phyloP scores from a whole-genome alignment of 1,140 invertebrate genomes.

The Tribolium madens region DNA sequence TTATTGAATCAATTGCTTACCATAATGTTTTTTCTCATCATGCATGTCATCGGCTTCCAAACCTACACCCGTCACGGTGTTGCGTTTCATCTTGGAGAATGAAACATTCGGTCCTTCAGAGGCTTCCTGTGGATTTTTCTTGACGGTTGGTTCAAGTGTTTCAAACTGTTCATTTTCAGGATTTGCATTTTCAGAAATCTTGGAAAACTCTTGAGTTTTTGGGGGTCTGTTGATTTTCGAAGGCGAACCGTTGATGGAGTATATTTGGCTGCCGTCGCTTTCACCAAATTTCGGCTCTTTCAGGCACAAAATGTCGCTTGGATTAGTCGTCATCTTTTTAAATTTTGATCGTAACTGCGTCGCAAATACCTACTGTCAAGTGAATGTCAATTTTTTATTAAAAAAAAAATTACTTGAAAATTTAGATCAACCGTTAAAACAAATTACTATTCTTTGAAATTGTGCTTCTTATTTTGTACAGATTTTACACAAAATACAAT shows the following conservation, averaged over 20 bases:
- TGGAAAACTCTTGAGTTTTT: neutral
- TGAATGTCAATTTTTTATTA: too few species aligned
- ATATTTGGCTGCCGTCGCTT: conserved; percentile 56
- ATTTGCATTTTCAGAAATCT: neutral
- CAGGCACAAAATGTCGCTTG: conserved; percentile 59
- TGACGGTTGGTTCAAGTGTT: too few species aligned
- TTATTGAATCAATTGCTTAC: too few species aligned
- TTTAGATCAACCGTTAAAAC: too few species aligned
- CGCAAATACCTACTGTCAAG: conserved; percentile 25
- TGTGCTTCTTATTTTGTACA: too few species aligned
- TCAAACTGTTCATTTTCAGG: too few species aligned
- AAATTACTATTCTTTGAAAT: too few species aligned
- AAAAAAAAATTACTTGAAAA: too few species aligned
- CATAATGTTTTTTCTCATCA: conserved; percentile 24
- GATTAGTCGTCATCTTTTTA: conserved; percentile 52
- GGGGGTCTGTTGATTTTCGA: conserved; percentile 46
- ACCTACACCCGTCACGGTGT: conserved; percentile 56
- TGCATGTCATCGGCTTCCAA: conserved; percentile 51
- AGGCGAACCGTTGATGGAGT: conserved; percentile 56
- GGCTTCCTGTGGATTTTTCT: too few species aligned
- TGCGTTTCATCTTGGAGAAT: conserved; percentile 53
- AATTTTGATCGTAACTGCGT: neutral
- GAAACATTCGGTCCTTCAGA: conserved; percentile 2
- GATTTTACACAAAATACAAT: too few species aligned
- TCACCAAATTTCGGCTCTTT: conserved; percentile 53